Evolutionary conservation across 2,888 invertebrate genomes (phyloP).

Genomic region (Drosophila kanekoi): DNA sequence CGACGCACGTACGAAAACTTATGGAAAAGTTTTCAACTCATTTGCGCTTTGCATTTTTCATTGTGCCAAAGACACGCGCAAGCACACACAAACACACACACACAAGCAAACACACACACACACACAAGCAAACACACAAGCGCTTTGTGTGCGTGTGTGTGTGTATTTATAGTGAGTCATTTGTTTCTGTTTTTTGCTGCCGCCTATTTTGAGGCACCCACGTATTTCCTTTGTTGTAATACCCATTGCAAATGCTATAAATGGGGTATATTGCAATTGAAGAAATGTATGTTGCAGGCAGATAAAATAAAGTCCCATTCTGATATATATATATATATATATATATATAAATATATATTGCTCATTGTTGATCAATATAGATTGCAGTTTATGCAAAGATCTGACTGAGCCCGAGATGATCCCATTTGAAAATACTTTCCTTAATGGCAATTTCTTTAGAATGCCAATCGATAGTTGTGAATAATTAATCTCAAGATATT

Average conservation of each 20-base stretch:
- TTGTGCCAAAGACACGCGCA: constrained; percentile 60
- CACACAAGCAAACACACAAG: too few relatives aligned
- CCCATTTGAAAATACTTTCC: too few relatives aligned
- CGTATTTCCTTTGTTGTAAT: constrained; percentile 20
- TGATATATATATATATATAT: neutral
- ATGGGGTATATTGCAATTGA: neutral
- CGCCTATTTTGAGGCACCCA: constrained; percentile 42
- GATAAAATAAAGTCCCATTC: too few relatives aligned
- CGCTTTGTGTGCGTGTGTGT: constrained; percentile 15
- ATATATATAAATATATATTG: too few relatives aligned
- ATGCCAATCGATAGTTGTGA: too few relatives aligned
- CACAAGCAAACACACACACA: too few relatives aligned
- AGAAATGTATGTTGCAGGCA: neutral
- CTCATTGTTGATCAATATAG: neutral
- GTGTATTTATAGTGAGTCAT: constrained; percentile 71
- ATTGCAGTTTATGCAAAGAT: too few relatives aligned
- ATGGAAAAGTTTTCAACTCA: constrained; percentile 79
- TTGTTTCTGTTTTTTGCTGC: constrained; percentile 69
- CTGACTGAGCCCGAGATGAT: too few relatives aligned
- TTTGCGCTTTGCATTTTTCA: constrained; percentile 75
- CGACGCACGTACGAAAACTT: constrained; percentile 60
- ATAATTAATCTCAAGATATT: too few relatives aligned
- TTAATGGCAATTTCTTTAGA: too few relatives aligned
- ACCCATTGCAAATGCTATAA: neutral
- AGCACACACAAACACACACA: too few relatives aligned